Evolutionary conservation across 2,888 invertebrate species (phyloP).

Genomic region (Lasiommata megera): DNA sequence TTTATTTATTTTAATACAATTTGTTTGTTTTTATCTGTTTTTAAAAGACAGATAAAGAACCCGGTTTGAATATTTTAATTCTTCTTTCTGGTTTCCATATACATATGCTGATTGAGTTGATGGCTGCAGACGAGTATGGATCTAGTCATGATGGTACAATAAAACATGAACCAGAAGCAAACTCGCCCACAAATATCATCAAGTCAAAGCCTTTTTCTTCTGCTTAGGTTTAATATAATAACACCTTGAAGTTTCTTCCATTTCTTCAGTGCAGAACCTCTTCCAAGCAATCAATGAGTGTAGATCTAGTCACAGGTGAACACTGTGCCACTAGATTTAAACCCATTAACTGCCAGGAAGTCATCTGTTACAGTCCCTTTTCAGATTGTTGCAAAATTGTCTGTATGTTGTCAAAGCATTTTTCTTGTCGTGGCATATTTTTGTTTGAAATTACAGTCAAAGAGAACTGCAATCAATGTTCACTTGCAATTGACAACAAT

Average conservation of each 20-base stretch:
- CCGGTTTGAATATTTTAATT: too few species aligned
- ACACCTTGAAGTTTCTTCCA: slow-evolving; percentile 8
- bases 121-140: slow-evolving; percentile 93
- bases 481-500: too few species aligned
- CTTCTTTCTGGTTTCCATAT: neutral
- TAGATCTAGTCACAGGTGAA: slow-evolving; percentile 91
- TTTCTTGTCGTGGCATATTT: too few species aligned
- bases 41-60: too few species aligned
- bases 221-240: neutral
- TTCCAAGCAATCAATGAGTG: slow-evolving; percentile 88
- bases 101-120: slow-evolving; percentile 61
- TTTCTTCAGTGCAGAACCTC: slow-evolving; percentile 36
- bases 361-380: slow-evolving; percentile 13
- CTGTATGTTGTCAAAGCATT: too few species aligned
- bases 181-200: slow-evolving; percentile 89
- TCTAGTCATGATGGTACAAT: slow-evolving; percentile 87
- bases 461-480: too few species aligned
- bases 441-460: too few species aligned
- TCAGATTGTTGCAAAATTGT: too few species aligned
- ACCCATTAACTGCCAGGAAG: slow-evolving; percentile 81
- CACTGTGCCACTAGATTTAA: slow-evolving; percentile 86
- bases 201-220: slow-evolving; percentile 53
- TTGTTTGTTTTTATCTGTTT: too few species aligned
- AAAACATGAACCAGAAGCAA: slow-evolving; percentile 88
- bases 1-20: too few species aligned